These are phyloP conservation scores for Callithrix jacchus DNA, from an alignment of 2,113 vertebrate genomes.

Conservation along the genomic window DNA sequence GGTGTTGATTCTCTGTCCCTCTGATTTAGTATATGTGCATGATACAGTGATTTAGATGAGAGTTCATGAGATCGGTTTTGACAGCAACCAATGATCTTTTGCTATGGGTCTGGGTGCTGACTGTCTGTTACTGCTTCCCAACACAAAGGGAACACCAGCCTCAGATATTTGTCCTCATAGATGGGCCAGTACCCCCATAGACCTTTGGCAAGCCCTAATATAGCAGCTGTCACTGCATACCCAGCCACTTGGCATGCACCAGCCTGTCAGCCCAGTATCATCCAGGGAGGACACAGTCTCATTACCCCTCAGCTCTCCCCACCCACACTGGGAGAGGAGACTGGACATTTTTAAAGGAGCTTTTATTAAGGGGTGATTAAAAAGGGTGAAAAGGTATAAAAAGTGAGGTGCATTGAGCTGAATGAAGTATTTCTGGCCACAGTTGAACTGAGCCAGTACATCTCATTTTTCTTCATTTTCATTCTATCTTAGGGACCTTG, in stretches of 20 bases:
- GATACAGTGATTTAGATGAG: neutral
- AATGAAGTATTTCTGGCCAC: neutral
- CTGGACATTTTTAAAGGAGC: neutral
- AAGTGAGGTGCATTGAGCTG: neutral
- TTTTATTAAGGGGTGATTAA: neutral
- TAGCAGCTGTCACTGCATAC: no score
- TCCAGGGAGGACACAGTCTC: neutral
- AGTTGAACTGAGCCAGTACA: neutral
- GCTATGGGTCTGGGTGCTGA: neutral
- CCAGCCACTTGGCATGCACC: fast-evolving
- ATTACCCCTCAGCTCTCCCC: neutral
- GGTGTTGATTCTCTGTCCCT: neutral
- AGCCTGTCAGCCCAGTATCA: fast-evolving
- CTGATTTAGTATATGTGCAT: neutral
- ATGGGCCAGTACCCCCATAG: neutral
- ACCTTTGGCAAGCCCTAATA: no score
- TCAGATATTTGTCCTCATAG: neutral
- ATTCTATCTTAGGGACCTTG: neutral
- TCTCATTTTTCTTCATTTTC: conserved; percentile 7
- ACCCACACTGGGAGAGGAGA: neutral
- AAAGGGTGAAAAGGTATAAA: neutral
- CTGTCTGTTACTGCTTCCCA: neutral
- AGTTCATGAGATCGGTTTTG: neutral
- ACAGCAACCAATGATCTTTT: neutral
- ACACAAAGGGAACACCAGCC: neutral